Conservation (phyloP, 2,888 invertebrate species). For the Lasius fuliginosus region DNA sequence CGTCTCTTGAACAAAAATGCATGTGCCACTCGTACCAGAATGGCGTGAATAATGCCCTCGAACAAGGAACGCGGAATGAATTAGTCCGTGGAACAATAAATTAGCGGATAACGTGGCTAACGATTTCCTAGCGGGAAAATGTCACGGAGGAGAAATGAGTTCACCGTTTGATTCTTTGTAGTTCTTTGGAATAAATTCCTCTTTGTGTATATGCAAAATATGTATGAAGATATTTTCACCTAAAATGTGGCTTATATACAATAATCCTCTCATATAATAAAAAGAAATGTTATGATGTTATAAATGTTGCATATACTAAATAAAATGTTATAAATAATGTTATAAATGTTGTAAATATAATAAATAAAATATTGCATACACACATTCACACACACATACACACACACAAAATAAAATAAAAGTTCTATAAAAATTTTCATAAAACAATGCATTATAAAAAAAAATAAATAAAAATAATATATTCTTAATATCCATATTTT, state of each 20-base stretch:
- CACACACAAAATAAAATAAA: not conserved
- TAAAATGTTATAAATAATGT: too few species aligned
- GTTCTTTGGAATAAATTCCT: not conserved
- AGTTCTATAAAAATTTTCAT: not conserved
- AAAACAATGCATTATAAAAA: not conserved
- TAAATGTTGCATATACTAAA: too few species aligned
- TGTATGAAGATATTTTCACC: not conserved
- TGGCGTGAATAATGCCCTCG: constrained; percentile 47
- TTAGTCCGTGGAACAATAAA: constrained; percentile 56
- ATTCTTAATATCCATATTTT: not conserved
- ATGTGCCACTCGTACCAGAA: constrained; percentile 34
- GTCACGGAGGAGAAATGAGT: constrained; percentile 11
- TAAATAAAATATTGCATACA: too few species aligned
- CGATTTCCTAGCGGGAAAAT: constrained; percentile 43
- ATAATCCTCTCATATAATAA: not conserved
- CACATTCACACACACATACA: too few species aligned
- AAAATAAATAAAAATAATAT: not conserved
- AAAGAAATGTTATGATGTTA: too few species aligned
- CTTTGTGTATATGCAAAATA: not conserved
- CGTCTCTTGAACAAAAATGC: constrained; percentile 53
- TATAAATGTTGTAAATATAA: too few species aligned
- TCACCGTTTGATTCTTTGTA: constrained; percentile 8
- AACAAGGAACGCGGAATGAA: constrained; percentile 54
- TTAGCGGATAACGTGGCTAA: constrained; percentile 48
- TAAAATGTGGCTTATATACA: not conserved